Evolutionary conservation across 2,888 invertebrate species (phyloP).

Genomic region (Brenthis hecate): DNA sequence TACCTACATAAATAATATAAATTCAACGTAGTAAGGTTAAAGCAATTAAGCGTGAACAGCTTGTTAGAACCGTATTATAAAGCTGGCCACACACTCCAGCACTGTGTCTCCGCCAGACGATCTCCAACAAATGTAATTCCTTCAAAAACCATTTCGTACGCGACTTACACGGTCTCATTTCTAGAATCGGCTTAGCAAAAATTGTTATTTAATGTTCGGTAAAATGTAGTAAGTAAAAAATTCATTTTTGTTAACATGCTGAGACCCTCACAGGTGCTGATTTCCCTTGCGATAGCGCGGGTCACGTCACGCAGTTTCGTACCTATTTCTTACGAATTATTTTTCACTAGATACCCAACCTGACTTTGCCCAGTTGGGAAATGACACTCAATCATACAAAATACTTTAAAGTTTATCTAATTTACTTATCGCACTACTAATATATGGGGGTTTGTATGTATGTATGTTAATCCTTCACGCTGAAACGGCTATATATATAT

Average conservation of each 20-base stretch:
- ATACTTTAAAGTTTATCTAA: too few relatives aligned
- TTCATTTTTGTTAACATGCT: slow-evolving; percentile 2
- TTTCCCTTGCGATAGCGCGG: not conserved
- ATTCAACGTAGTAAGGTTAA: too few relatives aligned
- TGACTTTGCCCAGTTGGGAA: not conserved
- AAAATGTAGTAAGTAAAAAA: not conserved
- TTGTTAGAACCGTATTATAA: too few relatives aligned
- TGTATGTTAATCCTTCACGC: too few relatives aligned
- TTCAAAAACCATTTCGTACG: not conserved
- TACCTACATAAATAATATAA: too few relatives aligned
- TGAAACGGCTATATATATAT: too few relatives aligned
- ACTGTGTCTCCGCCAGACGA: too few relatives aligned
- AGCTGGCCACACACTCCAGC: too few relatives aligned
- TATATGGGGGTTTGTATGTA: too few relatives aligned
- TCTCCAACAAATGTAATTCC: not conserved
- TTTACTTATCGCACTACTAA: too few relatives aligned
- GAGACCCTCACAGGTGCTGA: not conserved
- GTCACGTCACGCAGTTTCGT: slow-evolving; percentile 2
- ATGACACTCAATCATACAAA: too few relatives aligned
- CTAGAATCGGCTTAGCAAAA: not conserved
- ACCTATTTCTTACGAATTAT: not conserved
- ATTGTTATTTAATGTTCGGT: not conserved
- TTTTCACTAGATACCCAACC: not conserved
- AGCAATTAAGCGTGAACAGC: too few relatives aligned
- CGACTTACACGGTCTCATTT: not conserved